Conservation (phyloP, 2,888 invertebrate genomes). For the Aromia moschata region DNA sequence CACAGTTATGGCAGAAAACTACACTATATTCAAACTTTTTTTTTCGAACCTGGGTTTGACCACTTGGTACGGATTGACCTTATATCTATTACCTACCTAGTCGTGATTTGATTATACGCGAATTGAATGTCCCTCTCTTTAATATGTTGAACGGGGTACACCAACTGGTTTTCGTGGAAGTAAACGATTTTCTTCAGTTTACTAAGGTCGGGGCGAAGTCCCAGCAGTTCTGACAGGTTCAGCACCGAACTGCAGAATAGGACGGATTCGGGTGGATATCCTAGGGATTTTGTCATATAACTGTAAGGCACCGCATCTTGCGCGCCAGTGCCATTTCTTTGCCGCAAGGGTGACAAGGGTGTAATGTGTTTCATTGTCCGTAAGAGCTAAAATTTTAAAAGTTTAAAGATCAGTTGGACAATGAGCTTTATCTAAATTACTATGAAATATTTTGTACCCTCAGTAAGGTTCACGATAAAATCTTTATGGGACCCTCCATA, state of each 20-base stretch:
- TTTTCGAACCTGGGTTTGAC: no score
- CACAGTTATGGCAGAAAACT: no score
- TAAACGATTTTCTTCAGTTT: slow-evolving; percentile 73
- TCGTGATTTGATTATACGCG: slow-evolving; percentile 78
- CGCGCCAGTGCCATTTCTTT: slow-evolving; percentile 83
- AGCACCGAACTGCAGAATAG: slow-evolving; percentile 76
- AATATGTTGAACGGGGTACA: slow-evolving; percentile 73
- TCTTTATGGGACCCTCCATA: slow-evolving; percentile 79
- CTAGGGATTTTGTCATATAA: slow-evolving; percentile 70
- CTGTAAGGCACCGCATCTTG: slow-evolving; percentile 73
- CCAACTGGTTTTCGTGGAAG: slow-evolving; percentile 81
- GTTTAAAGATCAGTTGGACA: slow-evolving; percentile 19
- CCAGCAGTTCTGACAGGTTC: slow-evolving; percentile 75
- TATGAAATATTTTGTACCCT: slow-evolving; percentile 5
- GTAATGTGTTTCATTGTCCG: slow-evolving; percentile 48
- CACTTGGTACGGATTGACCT: no score
- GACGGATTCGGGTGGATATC: slow-evolving; percentile 65
- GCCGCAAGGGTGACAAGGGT: slow-evolving; percentile 69
- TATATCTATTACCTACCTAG: slow-evolving; percentile 65
- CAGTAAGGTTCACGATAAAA: slow-evolving; percentile 66
- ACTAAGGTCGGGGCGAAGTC: slow-evolving; percentile 71
- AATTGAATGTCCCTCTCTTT: slow-evolving; percentile 79
- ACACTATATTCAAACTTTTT: no score
- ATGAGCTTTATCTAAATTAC: background rate
- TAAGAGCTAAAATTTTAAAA: slow-evolving; percentile 1